Percentiles rank a stretch among this genome's conserved stretches.
Conservation (phyloP, 2,113 vertebrate genomes). For the Aix galericulata region DNA sequence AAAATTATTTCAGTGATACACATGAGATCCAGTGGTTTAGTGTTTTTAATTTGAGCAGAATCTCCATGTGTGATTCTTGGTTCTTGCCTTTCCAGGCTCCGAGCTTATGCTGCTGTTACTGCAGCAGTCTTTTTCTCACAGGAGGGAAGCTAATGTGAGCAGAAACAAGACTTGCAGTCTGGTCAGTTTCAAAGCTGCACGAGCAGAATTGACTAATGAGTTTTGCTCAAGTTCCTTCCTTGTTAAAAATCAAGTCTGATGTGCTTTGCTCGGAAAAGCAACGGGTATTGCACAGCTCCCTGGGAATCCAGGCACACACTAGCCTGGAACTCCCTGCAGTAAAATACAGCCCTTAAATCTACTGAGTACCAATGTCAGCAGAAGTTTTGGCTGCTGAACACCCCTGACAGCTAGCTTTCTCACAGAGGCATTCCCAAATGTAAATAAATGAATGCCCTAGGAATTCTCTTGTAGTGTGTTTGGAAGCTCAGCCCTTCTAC, state of each 20-base stretch:
- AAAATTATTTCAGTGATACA: not conserved
- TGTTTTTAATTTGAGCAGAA: not conserved
- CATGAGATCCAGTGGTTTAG: not conserved
- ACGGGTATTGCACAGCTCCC: fast-evolving
- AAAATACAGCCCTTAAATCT: not conserved
- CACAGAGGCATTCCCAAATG: not conserved
- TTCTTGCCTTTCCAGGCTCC: not conserved
- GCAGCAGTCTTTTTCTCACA: not conserved
- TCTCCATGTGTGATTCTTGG: not conserved
- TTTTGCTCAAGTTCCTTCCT: not conserved
- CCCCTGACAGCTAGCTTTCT: not conserved
- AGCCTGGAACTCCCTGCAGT: fast-evolving
- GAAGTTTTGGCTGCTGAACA: not conserved
- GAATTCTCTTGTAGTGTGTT: not conserved
- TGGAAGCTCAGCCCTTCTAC: not conserved
- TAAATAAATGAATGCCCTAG: fast-evolving
- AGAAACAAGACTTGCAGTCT: fast-evolving
- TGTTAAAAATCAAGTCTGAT: not conserved
- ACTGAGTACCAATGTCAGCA: not conserved
- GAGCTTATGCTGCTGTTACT: not conserved
- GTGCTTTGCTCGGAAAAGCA: not conserved
- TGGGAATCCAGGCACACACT: not conserved
- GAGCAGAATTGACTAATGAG: fast-evolving
- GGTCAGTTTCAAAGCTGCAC: not conserved
- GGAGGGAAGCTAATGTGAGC: not conserved